Evolutionary conservation across 2,888 invertebrate species (phyloP).

Genomic region (Calameuta filiformis): DNA sequence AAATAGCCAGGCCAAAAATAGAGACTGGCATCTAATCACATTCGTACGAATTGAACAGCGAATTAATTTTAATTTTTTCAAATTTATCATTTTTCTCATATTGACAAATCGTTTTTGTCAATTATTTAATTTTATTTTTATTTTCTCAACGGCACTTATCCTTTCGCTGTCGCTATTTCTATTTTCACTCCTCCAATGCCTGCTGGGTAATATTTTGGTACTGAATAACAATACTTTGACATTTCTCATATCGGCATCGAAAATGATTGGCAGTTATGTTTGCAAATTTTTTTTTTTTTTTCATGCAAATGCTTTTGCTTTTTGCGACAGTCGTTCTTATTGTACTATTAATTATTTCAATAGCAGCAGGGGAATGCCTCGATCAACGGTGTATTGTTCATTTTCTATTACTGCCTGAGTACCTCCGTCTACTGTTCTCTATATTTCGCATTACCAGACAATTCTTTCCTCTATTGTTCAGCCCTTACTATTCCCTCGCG

Average conservation of each 20-base stretch:
- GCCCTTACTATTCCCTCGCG: constrained; percentile 30
- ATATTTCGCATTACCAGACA: constrained; percentile 20
- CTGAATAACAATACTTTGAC: background rate
- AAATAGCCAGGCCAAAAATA: background rate
- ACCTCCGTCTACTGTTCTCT: constrained; percentile 1
- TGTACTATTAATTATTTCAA: background rate
- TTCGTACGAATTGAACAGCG: background rate
- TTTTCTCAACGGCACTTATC: background rate
- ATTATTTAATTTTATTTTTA: too few relatives aligned
- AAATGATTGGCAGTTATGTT: background rate
- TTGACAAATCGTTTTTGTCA: constrained; percentile 31
- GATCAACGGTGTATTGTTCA: background rate
- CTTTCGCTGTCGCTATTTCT: background rate
- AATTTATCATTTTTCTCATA: background rate
- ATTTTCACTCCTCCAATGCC: background rate
- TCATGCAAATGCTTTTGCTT: background rate
- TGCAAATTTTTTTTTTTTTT: background rate
- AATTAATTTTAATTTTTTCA: background rate
- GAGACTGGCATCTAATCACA: background rate
- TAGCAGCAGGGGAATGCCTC: background rate
- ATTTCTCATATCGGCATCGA: background rate
- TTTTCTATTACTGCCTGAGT: background rate
- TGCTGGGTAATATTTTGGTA: background rate
- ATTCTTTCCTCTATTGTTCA: constrained; percentile 41
- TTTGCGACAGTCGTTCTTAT: background rate